Conservation (phyloP, 2,888 invertebrate species). For the Ectobius pallidus region DNA sequence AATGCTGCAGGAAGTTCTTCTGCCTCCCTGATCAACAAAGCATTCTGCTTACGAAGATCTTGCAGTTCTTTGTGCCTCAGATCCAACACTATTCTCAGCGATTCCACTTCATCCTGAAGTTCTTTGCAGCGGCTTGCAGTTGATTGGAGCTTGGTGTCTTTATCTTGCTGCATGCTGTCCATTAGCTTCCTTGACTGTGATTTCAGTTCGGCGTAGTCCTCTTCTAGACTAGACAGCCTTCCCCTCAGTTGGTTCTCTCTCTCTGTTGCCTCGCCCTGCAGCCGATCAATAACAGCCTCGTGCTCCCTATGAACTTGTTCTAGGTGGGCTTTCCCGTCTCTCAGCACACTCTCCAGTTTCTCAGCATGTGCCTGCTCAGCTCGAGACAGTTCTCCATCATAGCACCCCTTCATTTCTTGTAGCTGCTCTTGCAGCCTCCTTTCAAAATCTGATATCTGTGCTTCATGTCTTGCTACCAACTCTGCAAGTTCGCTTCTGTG, state of each 20-base stretch:
- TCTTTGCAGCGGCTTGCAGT: slow-evolving; percentile 47
- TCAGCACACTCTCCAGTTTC: not conserved
- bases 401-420: slow-evolving; percentile 12
- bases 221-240: slow-evolving; percentile 46
- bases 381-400: slow-evolving; percentile 17
- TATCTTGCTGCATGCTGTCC: slow-evolving; percentile 53
- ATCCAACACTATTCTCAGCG: slow-evolving; percentile 86
- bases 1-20: slow-evolving; percentile 74
- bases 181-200: slow-evolving; percentile 52
- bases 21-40: slow-evolving; percentile 72
- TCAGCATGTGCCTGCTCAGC: slow-evolving; percentile 9
- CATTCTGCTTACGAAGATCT: slow-evolving; percentile 72
- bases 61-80: slow-evolving; percentile 86
- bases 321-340: not conserved
- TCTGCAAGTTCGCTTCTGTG: slow-evolving; percentile 51
- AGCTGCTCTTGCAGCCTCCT: slow-evolving; percentile 32
- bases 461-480: slow-evolving; percentile 49
- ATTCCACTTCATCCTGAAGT: slow-evolving; percentile 77
- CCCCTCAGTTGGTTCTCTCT: slow-evolving; percentile 51
- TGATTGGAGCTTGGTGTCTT: slow-evolving; percentile 54
- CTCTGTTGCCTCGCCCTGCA: slow-evolving; percentile 46
- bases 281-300: not conserved
- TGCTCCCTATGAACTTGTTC: slow-evolving; percentile 41
- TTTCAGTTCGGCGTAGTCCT: slow-evolving; percentile 52
- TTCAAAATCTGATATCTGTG: slow-evolving; percentile 45